Evolutionary conservation across 92 coral and sea anemone genomes (phyloP).

Genomic region (Desmophyllum pertusum): DNA sequence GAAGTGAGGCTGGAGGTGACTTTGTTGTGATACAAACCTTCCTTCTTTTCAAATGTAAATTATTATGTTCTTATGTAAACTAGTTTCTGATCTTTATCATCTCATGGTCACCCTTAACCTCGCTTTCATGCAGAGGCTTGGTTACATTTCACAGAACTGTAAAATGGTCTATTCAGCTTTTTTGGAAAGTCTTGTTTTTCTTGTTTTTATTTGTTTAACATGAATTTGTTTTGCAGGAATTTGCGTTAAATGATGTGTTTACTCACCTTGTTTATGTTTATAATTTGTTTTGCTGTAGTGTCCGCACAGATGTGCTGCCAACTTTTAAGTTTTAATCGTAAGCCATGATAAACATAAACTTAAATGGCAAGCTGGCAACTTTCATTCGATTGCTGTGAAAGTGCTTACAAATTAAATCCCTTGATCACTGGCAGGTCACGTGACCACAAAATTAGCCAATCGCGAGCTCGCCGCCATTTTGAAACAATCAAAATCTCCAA

Average conservation of each 20-base stretch:
- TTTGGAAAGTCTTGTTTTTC: neutral
- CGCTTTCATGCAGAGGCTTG: too few species aligned
- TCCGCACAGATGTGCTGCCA: slow-evolving; percentile 30
- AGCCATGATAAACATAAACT: slow-evolving; percentile 4
- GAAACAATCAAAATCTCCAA: too few species aligned
- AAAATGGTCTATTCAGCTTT: neutral
- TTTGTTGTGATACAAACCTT: too few species aligned
- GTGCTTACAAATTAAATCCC: neutral
- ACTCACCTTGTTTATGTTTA: slow-evolving; percentile 20
- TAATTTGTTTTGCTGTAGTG: slow-evolving; percentile 27
- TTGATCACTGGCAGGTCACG: too few species aligned
- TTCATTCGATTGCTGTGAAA: neutral
- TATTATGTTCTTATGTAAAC: too few species aligned
- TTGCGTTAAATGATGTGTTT: neutral
- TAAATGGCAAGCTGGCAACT: slow-evolving; percentile 24
- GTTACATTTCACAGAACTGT: neutral
- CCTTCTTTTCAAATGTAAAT: too few species aligned
- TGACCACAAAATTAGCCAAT: too few species aligned
- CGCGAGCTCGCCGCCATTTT: too few species aligned
- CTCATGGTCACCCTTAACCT: too few species aligned
- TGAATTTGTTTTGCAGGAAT: neutral
- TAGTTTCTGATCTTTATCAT: too few species aligned
- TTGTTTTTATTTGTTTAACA: neutral
- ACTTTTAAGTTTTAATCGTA: slow-evolving; percentile 38
- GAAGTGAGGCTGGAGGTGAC: too few species aligned